A percentile compares a stretch with the other conserved stretches of the same genome.
Evolutionary conservation across 2,113 vertebrate species (phyloP).

Genomic region (Puffinus mauretanicus): DNA sequence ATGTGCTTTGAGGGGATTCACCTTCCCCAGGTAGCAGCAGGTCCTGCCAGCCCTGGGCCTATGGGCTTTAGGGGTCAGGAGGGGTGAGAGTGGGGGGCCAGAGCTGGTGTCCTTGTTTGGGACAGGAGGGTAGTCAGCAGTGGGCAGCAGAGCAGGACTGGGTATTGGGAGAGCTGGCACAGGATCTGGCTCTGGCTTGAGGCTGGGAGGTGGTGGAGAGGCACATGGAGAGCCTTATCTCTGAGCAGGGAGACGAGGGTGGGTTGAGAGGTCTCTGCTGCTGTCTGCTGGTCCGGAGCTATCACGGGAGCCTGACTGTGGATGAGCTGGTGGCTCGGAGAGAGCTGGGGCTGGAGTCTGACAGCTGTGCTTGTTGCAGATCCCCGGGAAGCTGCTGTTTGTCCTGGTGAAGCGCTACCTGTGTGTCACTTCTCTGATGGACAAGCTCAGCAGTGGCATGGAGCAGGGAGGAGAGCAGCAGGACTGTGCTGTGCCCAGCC

Average conservation of each 20-base stretch:
- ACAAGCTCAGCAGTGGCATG: slow-evolving; percentile 79
- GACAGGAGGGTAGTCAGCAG: not conserved
- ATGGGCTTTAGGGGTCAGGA: not conserved
- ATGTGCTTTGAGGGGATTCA: slow-evolving; percentile 92
- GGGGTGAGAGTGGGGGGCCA: not conserved
- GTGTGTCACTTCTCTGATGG: slow-evolving; percentile 89
- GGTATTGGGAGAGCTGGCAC: not conserved
- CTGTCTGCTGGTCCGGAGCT: not conserved
- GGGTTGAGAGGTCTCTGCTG: not conserved
- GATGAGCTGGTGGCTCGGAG: not conserved
- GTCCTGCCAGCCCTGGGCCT: not conserved
- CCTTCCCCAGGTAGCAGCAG: slow-evolving; percentile 83
- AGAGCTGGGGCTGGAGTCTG: not conserved
- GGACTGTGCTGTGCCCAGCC: slow-evolving; percentile 18
- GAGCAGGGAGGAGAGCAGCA: slow-evolving; percentile 74
- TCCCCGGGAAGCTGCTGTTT: slow-evolving; percentile 93
- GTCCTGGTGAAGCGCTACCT: slow-evolving; percentile 92
- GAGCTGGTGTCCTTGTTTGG: not conserved
- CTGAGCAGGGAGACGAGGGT: not conserved
- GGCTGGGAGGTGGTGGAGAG: not conserved
- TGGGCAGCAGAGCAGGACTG: not conserved
- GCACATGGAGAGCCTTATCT: not conserved
- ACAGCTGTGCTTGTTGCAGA: slow-evolving; percentile 70
- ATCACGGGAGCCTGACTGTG: fast-evolving
- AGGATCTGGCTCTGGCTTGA: not conserved